These are phyloP conservation scores for Genyomyrus donnyi DNA, from an alignment of 2,113 vertebrate species.

Conservation along the genomic window DNA sequence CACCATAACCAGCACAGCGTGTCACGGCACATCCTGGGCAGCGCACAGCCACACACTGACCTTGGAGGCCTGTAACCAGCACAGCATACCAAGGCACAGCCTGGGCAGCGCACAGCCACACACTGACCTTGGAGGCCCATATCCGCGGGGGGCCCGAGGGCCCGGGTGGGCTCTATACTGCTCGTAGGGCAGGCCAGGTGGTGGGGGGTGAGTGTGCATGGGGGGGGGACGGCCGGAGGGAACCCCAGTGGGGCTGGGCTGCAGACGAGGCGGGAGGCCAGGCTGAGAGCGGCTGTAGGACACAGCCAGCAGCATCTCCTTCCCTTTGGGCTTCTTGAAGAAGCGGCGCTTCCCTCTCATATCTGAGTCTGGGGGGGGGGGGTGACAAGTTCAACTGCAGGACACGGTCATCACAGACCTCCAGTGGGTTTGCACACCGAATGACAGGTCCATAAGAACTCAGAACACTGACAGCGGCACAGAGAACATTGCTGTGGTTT, in stretches of 20 bases:
- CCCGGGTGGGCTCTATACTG: constrained; percentile 55
- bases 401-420: neutral
- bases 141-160: constrained; percentile 59
- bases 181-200: constrained; percentile 58
- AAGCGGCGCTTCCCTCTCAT: constrained; percentile 63
- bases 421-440: neutral
- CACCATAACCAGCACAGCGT: neutral
- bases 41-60: neutral
- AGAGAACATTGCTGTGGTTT: neutral
- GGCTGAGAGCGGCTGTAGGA: constrained; percentile 62
- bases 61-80: neutral
- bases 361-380: constrained; percentile 61
- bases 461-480: neutral
- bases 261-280: constrained; percentile 65
- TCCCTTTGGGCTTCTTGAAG: constrained; percentile 79
- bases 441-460: neutral
- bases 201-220: constrained; percentile 33
- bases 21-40: neutral
- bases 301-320: constrained; percentile 68
- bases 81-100: neutral
- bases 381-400: neutral
- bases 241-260: constrained; percentile 48
- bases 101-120: neutral
- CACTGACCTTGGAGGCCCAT: constrained; percentile 32
- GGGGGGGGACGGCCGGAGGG: constrained; percentile 46